A percentile compares a stretch with the other conserved stretches of the same genome.
phyloP scores from a whole-genome alignment of 2,888 invertebrate species.

The Andrena bucephala region DNA sequence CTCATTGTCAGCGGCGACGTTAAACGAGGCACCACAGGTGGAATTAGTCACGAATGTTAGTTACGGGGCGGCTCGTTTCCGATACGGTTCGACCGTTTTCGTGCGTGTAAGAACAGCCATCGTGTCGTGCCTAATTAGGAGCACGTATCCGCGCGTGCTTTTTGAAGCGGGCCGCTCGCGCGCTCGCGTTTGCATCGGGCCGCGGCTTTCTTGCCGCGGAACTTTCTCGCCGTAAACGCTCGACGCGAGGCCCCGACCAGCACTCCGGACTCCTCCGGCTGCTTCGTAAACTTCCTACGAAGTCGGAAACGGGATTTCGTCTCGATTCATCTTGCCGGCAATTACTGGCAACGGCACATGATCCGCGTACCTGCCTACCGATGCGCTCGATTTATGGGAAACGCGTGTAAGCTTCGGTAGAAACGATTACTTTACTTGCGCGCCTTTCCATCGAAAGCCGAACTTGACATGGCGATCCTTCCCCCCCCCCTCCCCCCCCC shows the following conservation, averaged over 20 bases:
- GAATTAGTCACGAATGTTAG: constrained; percentile 54
- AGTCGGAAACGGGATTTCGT: constrained; percentile 74
- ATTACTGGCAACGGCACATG: constrained; percentile 74
- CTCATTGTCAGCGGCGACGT: neutral
- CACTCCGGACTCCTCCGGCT: constrained; percentile 29
- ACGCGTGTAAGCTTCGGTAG: constrained; percentile 64
- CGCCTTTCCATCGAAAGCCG: constrained; percentile 60
- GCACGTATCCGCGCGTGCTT: constrained; percentile 64
- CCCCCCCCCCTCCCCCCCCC: neutral
- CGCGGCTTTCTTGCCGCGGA: constrained; percentile 69
- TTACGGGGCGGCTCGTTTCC: constrained; percentile 25
- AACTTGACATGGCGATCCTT: constrained; percentile 58
- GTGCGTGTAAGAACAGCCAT: constrained; percentile 69
- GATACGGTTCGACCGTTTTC: constrained; percentile 55
- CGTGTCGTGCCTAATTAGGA: constrained; percentile 71
- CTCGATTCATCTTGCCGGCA: constrained; percentile 74
- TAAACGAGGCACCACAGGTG: neutral
- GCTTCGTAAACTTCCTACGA: constrained; percentile 74
- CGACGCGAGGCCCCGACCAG: neutral
- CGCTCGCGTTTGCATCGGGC: constrained; percentile 63
- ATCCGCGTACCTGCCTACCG: constrained; percentile 68
- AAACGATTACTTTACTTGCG: constrained; percentile 69
- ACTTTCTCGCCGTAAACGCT: constrained; percentile 78
- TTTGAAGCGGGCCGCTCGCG: constrained; percentile 55
- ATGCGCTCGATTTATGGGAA: constrained; percentile 70